Evolutionary conservation across 2,888 invertebrate species (phyloP), one percentile per base, ranked within the genome.

Genomic region (Orchestes rusci): DNA sequence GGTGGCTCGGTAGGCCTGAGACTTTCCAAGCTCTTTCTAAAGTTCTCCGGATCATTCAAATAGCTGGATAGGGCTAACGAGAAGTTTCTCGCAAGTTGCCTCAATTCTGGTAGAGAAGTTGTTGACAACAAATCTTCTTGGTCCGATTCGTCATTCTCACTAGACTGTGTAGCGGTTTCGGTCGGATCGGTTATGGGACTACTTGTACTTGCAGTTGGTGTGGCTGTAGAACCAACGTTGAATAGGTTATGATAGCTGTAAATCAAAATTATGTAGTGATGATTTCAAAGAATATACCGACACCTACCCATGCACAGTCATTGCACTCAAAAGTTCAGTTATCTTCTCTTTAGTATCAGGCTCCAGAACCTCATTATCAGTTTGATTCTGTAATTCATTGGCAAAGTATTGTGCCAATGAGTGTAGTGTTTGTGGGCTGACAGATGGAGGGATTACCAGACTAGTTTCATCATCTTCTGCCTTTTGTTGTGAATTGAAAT

Each of bases 21-120:
- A 53, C 84, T 81, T 4, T 83, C 80, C 15, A 90, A 65, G 15
- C 82, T 82, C 59, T 80, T 81, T 53, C 83, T 79, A 57, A 89
- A 89, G 39, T 80, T 80, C n/a, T 81, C 80, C 1, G 89, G 89
- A 64, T 89, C 83, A 65, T 88, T 82, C 3, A 90, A 70, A 55
- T 89, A 90, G 1, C 84, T 85, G 1, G 85, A 83, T 12, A 90
- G 66, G 0, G 88, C 89, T 59, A 86, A 80, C 0, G 88, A 88
- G 57, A 90, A 90, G 3, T 89, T 84, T 66, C 85, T 83, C 1
- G 89, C 89, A 3, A 89, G 66, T 65, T 88, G 84, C 39, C 88
- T 73, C 0, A 88, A 76, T 65, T 82, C 75, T n/a, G 50, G 50
- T 10, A 46, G 16, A 15, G 50, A 42, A 15, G 50, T 50, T 12